Conservation (phyloP, 2,113 vertebrate species). For the Phainopepla nitens region DNA sequence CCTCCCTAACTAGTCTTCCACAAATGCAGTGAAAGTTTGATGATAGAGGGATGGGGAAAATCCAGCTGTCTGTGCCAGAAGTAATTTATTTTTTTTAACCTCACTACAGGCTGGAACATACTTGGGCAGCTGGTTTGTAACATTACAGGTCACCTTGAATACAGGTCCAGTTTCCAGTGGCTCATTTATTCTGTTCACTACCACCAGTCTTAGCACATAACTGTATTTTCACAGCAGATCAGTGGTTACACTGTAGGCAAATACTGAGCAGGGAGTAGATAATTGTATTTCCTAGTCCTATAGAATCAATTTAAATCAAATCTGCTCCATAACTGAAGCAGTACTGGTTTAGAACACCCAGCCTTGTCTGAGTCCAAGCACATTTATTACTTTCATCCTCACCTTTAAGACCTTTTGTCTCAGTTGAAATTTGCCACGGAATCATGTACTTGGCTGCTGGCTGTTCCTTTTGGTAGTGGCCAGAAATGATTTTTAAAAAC, state of each 20-base stretch:
- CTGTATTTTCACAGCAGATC: not conserved
- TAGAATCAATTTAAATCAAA: not conserved
- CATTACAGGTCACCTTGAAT: not conserved
- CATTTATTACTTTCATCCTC: not conserved
- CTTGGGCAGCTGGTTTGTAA: not conserved
- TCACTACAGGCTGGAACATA: not conserved
- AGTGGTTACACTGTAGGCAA: not conserved
- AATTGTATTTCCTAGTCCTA: not conserved
- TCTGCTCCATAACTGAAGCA: fast-evolving
- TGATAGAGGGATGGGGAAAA: not conserved
- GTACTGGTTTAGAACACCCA: not conserved
- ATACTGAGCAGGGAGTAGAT: not conserved
- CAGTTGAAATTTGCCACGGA: not conserved
- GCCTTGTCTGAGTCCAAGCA: not conserved
- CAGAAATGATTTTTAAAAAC: not conserved
- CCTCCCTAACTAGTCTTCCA: constrained; percentile 13
- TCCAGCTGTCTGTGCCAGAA: not conserved
- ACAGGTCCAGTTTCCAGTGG: not conserved
- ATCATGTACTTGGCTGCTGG: not conserved
- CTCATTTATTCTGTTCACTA: not conserved
- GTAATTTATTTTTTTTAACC: not conserved
- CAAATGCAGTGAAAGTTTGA: not conserved
- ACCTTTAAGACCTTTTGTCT: not conserved
- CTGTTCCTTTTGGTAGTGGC: not conserved
- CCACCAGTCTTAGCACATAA: not conserved